These are phyloP conservation scores for Goniozus legneri DNA, from an alignment of 1,140 invertebrate species.

Conservation along the genomic window DNA sequence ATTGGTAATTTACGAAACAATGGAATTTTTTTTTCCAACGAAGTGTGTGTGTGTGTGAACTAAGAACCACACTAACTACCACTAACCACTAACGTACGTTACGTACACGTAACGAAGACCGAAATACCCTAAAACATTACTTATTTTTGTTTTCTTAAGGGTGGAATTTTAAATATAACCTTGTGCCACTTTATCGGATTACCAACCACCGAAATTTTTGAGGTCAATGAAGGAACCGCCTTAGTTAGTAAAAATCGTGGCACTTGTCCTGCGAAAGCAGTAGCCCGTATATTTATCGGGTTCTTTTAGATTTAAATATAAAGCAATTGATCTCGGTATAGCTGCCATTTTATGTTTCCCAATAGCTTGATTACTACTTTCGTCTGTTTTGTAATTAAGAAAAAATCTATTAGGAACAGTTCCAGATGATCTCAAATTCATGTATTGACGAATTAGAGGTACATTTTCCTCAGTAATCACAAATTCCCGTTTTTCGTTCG, in stretches of 20 bases:
- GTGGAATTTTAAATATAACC: background rate
- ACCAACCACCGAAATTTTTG: background rate
- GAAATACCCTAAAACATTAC: too few species aligned
- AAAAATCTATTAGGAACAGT: background rate
- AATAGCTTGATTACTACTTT: background rate
- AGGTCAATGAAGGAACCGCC: background rate
- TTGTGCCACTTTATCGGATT: background rate
- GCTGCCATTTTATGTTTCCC: background rate
- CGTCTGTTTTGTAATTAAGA: background rate
- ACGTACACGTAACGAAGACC: too few species aligned
- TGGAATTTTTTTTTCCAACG: too few species aligned
- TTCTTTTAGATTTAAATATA: conserved; percentile 8
- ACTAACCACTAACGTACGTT: too few species aligned
- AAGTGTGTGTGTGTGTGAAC: too few species aligned
- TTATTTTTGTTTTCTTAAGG: background rate
- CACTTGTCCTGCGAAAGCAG: conserved; percentile 10
- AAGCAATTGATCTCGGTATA: conserved; percentile 4
- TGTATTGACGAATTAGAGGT: conserved; percentile 1
- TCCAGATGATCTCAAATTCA: background rate
- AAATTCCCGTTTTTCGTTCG: background rate
- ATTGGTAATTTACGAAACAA: too few species aligned
- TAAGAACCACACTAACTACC: too few species aligned
- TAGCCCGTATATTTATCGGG: conserved; percentile 7
- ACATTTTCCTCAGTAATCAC: background rate
- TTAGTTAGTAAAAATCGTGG: conserved; percentile 7